A percentile compares a stretch with the other conserved stretches of the same genome.
Conservation (phyloP, 2,888 invertebrate genomes). For the Papilio elwesi region DNA sequence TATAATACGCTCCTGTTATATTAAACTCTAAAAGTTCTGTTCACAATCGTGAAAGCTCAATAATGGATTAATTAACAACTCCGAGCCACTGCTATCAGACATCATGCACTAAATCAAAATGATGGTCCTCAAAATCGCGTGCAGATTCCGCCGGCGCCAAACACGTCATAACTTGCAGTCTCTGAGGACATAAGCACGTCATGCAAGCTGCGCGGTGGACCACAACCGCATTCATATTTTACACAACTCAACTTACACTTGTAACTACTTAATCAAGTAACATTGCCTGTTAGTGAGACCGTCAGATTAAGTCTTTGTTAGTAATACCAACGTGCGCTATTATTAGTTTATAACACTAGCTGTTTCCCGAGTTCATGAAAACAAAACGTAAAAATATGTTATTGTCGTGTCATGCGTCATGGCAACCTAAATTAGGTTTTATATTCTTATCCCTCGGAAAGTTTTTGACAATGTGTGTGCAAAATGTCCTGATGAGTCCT, state of each 20-base stretch:
- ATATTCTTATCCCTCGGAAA: too few relatives aligned
- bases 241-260: slow-evolving; percentile 14
- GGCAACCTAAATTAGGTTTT: too few relatives aligned
- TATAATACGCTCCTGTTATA: too few relatives aligned
- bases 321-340: not conserved
- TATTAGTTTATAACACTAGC: not conserved
- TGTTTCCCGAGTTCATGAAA: not conserved
- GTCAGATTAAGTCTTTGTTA: not conserved
- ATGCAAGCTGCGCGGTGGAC: not conserved
- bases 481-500: too few relatives aligned
- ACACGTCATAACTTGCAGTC: not conserved
- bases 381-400: too few relatives aligned
- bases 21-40: too few relatives aligned
- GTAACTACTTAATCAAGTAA: not conserved
- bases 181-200: slow-evolving; percentile 13
- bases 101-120: not conserved
- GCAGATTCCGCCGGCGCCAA: slow-evolving; percentile 3
- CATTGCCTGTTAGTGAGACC: not conserved
- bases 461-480: too few relatives aligned
- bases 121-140: not conserved
- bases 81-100: not conserved
- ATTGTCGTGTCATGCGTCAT: too few relatives aligned
- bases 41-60: not conserved
- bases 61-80: not conserved
- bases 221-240: slow-evolving; percentile 14